These are phyloP conservation scores for Sebastiscus albofasciatus DNA, from an alignment of 2,797 vertebrate genomes.

Conservation along the genomic window DNA sequence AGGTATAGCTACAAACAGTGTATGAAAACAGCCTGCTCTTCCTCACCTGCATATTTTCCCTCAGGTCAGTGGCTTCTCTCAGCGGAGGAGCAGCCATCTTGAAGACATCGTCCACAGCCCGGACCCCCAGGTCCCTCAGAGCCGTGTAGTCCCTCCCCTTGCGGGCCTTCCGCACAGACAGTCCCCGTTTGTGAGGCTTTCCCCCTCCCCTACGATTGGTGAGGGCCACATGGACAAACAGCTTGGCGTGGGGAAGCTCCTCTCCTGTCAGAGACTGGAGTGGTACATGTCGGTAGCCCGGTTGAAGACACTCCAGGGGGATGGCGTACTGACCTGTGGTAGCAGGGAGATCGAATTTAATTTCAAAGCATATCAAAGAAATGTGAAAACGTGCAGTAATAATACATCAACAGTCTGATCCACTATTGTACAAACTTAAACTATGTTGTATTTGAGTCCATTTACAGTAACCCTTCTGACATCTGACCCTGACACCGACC, in stretches of 20 bases:
- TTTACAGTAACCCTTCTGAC: neutral
- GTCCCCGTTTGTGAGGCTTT: slow-evolving; percentile 93
- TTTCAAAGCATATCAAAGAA: neutral
- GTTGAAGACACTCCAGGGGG: slow-evolving; percentile 93
- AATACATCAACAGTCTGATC: neutral
- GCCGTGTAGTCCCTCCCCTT: slow-evolving; percentile 91
- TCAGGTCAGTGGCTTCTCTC: slow-evolving; percentile 92
- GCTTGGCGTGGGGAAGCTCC: slow-evolving; percentile 86
- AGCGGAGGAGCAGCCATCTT: slow-evolving; percentile 90
- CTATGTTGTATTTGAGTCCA: neutral
- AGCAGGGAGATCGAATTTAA: neutral
- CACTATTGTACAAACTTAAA: neutral
- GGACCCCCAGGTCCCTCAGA: slow-evolving; percentile 91
- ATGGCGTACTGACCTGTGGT: slow-evolving; percentile 91
- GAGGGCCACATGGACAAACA: slow-evolving; percentile 95
- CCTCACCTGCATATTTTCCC: slow-evolving; percentile 95
- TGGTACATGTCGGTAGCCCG: slow-evolving; percentile 91
- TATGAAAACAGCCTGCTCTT: neutral
- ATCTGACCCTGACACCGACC: slow-evolving; percentile 71
- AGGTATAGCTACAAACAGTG: too few species aligned
- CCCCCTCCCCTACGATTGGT: slow-evolving; percentile 95
- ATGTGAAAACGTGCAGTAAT: neutral
- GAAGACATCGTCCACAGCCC: slow-evolving; percentile 92
- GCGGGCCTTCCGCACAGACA: slow-evolving; percentile 93
- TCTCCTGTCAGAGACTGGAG: slow-evolving; percentile 93